Percentiles rank a stretch among this genome's conserved stretches.
Evolutionary conservation across 2,797 vertebrate genomes (phyloP).

Genomic region (Pagetopsis macropterus): DNA sequence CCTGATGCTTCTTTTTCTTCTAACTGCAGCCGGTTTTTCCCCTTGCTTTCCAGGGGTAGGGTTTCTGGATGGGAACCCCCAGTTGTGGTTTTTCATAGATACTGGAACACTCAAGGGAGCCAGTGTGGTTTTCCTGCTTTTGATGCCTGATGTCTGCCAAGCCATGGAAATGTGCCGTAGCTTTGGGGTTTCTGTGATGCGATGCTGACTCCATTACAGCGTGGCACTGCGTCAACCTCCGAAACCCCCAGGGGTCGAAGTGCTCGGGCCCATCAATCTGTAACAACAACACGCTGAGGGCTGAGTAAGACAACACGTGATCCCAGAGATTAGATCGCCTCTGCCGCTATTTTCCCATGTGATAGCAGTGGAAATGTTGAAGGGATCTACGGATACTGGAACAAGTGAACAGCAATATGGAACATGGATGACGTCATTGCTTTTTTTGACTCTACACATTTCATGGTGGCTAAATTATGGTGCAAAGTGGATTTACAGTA

Average conservation of each 20-base stretch:
- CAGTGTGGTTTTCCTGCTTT: constrained; percentile 75
- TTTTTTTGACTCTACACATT: constrained; percentile 27
- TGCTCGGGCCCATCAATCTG: constrained; percentile 36
- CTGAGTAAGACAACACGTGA: constrained; percentile 54
- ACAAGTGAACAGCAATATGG: constrained; percentile 51
- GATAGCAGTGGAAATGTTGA: constrained; percentile 60
- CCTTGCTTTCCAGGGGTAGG: constrained; percentile 35
- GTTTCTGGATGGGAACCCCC: constrained; percentile 55
- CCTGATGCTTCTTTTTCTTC: constrained; percentile 8
- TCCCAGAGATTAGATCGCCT: constrained; percentile 47
- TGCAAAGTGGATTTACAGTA: constrained; percentile 8
- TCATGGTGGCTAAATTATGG: constrained; percentile 6
- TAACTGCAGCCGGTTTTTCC: constrained; percentile 15
- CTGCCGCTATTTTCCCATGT: constrained; percentile 37
- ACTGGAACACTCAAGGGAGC: constrained; percentile 57
- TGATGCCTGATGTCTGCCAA: constrained; percentile 73
- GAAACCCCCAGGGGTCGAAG: constrained; percentile 32
- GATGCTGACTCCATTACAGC: constrained; percentile 64
- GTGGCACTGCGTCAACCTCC: constrained; percentile 56
- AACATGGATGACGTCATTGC: constrained; percentile 44
- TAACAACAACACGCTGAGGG: constrained; percentile 59
- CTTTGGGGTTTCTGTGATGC: constrained; percentile 47
- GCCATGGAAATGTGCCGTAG: constrained; percentile 67
- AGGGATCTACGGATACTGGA: constrained; percentile 40
- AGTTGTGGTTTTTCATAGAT: constrained; percentile 47